Conservation (phyloP, 2,888 invertebrate species). For the Eupithecia subfuscata region DNA sequence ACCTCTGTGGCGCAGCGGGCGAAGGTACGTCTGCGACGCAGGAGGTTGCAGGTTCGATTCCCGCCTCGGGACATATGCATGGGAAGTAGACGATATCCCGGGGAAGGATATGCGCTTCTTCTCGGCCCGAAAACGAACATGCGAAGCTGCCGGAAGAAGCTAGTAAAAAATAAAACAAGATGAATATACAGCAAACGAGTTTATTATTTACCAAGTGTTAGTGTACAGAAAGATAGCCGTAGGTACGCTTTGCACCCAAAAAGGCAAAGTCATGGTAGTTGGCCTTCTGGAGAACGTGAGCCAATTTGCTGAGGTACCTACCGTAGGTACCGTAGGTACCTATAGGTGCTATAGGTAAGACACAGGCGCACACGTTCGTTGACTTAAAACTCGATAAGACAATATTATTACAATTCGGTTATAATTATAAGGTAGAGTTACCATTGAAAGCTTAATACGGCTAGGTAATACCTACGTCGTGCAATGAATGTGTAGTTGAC, state of each 20-base stretch:
- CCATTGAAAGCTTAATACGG: not conserved
- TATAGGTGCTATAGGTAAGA: not conserved
- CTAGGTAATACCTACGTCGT: not conserved
- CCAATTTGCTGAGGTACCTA: not conserved
- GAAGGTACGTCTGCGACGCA: no score
- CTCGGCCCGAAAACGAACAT: not conserved
- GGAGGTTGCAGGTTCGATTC: no score
- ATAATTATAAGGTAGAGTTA: not conserved
- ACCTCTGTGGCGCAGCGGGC: no score
- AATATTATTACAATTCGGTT: not conserved
- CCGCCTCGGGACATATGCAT: no score
- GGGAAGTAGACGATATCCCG: not conserved
- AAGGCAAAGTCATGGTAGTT: not conserved
- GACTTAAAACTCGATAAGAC: not conserved
- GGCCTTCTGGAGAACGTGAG: not conserved
- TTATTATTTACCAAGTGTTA: constrained; percentile 43
- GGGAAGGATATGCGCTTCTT: not conserved
- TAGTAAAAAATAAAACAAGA: constrained; percentile 34
- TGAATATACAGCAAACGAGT: constrained; percentile 46
- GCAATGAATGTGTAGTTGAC: not conserved
- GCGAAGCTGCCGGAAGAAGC: not conserved
- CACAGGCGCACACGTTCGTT: not conserved
- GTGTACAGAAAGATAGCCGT: constrained; percentile 37
- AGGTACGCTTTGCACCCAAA: not conserved
- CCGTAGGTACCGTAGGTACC: not conserved